Base-by-base conservation (phyloP, 2,888 invertebrate genomes). In the Tridacna crocea region DNA sequence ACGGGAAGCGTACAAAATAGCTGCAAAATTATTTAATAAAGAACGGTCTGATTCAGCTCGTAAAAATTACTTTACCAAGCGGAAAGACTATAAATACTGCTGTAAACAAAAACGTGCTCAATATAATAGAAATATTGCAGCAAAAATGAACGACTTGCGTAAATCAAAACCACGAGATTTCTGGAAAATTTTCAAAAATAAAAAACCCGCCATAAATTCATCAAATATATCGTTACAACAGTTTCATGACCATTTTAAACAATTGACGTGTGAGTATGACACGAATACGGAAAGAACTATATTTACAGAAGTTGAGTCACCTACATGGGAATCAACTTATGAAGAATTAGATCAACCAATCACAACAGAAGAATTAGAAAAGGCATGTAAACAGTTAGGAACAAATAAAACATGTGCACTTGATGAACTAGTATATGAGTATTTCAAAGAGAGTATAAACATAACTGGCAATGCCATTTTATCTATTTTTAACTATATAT, bases 51-150 rank as follows among this genome's bases (percentile, higher is more conserved):
- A 17, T 17, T 26, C 26, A 36, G 26, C 26, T 15, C 65, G 65
- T 12, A 27, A 13, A 17, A 15, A 26, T 27, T 72, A 24, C 22
- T 48, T 72, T 27, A 22, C 24, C 13, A 48, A 55, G 19, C 17
- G 55, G 24, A 72, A 72, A 72, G 51, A 72, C 19, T 72, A 55
- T 72, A 72, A 72, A 55, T 72, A 72, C 47, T 22, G 55, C 27
- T 55, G 72, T 24, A 51, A 55, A 27, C 13, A 15, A 17, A 55
- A 55, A 26, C 19, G 24, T 15, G 17, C 19, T n/a, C 17, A 72
- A 10, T 72, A 27, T 55, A 72, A 72, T 19, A 72, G 26, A 72
- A 55, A 48, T 15, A 19, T 72, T 24, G 17, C 55, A 17, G 22
- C n/a, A 17, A 55, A 55, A 24, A 72, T 72, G 55, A 55, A 72